Conservation (phyloP, 2,797 vertebrate species). For the Melanogrammus aeglefinus region DNA sequence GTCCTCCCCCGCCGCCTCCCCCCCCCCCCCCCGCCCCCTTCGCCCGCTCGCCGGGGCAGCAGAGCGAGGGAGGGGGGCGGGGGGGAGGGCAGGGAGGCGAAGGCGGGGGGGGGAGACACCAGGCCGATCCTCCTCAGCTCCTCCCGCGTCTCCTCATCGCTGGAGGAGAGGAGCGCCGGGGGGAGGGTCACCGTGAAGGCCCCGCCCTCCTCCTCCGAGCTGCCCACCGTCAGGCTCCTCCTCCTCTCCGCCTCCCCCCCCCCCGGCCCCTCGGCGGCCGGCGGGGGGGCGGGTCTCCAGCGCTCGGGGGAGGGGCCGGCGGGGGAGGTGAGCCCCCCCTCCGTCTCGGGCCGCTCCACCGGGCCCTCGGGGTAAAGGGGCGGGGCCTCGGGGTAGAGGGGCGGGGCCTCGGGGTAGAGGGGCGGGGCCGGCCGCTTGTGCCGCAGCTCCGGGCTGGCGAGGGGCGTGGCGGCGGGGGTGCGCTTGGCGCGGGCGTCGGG, state of each 20-base stretch:
- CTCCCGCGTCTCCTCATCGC: constrained; percentile 95
- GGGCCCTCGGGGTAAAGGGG: constrained; percentile 74
- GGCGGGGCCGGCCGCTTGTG: constrained; percentile 55
- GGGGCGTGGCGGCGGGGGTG: constrained; percentile 52
- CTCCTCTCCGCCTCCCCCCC: constrained; percentile 62
- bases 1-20: constrained; percentile 86
- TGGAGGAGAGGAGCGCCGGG: constrained; percentile 90
- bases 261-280: constrained; percentile 59
- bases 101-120: constrained; percentile 90
- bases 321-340: constrained; percentile 84
- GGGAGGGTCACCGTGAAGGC: constrained; percentile 91
- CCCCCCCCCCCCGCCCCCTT: constrained; percentile 79
- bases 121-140: constrained; percentile 93
- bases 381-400: constrained; percentile 42
- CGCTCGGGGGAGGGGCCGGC: constrained; percentile 75
- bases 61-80: constrained; percentile 69
- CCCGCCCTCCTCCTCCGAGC: constrained; percentile 94
- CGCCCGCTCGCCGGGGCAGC: constrained; percentile 66
- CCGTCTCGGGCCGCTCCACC: constrained; percentile 82
- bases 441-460: constrained; percentile 79
- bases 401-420: constrained; percentile 23
- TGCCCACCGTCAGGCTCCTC: constrained; percentile 86
- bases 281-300: constrained; percentile 67
- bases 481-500: constrained; percentile 68
- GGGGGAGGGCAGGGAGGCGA: constrained; percentile 70